phyloP scores from a whole-genome alignment of 1,140 invertebrate genomes.

The Aphis craccivora region DNA sequence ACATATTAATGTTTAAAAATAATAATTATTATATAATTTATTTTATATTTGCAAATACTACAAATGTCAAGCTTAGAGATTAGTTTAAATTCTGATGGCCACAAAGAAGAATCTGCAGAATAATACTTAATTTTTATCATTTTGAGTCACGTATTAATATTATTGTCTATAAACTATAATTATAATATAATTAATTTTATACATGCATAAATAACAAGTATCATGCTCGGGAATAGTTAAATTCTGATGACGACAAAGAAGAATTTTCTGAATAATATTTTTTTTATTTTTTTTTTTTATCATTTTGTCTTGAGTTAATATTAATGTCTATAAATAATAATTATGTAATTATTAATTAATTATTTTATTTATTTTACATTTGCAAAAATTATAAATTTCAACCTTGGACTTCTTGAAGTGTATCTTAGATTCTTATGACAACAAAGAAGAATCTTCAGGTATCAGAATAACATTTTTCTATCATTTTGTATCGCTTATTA shows the following conservation, averaged over 20 bases:
- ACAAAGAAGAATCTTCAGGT: no score
- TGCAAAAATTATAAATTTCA: constrained; percentile 12
- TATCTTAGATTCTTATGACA: not conserved
- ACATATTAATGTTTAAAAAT: not conserved
- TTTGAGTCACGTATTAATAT: not conserved
- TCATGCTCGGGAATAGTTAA: constrained; percentile 39
- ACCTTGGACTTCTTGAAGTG: constrained; percentile 3
- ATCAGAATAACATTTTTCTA: not conserved
- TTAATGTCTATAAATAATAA: not conserved
- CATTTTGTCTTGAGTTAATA: not conserved
- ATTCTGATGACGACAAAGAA: constrained; percentile 30
- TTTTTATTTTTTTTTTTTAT: not conserved
- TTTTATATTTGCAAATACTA: not conserved
- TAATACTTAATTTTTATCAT: not conserved
- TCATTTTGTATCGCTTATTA: not conserved
- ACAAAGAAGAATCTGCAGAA: not conserved
- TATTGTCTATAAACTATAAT: not conserved
- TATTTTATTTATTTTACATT: not conserved
- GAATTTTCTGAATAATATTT: not conserved
- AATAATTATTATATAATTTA: not conserved
- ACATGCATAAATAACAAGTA: not conserved
- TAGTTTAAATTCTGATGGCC: constrained; percentile 32
- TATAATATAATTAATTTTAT: not conserved
- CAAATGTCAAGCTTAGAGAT: constrained; percentile 28
- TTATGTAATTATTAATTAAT: not conserved